Evolutionary conservation across 2,888 invertebrate species (phyloP), one percentile per base, ranked within the genome.

Genomic region (Emmelina monodactyla): DNA sequence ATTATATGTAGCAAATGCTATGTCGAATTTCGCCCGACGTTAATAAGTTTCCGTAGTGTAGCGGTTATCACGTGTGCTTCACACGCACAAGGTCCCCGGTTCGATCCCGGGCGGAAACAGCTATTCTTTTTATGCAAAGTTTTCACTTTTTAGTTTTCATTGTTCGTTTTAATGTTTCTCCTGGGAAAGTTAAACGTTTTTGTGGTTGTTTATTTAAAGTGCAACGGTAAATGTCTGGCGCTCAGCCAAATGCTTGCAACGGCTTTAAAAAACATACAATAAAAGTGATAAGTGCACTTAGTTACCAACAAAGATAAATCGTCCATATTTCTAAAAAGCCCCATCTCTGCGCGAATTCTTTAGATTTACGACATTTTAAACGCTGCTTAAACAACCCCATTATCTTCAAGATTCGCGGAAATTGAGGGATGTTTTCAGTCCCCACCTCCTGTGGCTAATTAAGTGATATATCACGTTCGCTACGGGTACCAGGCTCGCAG

Each of bases 11-110:
- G 9, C 13, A 16, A 37, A 16, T 28, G 33, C n/a, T 12, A 19
- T n/a, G 31, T 28, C 53, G 45, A n/a, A n/a, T 62, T 71, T 64
- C 28, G n/a, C 0, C 0, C 0, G 0, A 0, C 0, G 0, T 0
- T 0, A 0, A 2, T 22, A 57, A 48, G 84, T 85, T 85, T 84
- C 83, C 84, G 86, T 86, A 85, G 86, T 86, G 86, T 86, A 86
- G 86, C 83, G 86, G 86, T 86, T 86, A 86, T 86, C 86, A 86
- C 86, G 86, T 87, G 86, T 87, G 86, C 86, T 86, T 87, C 86
- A 86, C 86, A 87, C 86, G 86, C 86, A 86, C 86, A 85, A 85
- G 82, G 83, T 69, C 85, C 85, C 84, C 85, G 85, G 84, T 84
- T 83, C 84, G 84, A 85, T 83, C 85, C 84, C 84, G 84, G 84